Conservation (phyloP, 2,113 vertebrate genomes). For the Saguinus imperator region DNA sequence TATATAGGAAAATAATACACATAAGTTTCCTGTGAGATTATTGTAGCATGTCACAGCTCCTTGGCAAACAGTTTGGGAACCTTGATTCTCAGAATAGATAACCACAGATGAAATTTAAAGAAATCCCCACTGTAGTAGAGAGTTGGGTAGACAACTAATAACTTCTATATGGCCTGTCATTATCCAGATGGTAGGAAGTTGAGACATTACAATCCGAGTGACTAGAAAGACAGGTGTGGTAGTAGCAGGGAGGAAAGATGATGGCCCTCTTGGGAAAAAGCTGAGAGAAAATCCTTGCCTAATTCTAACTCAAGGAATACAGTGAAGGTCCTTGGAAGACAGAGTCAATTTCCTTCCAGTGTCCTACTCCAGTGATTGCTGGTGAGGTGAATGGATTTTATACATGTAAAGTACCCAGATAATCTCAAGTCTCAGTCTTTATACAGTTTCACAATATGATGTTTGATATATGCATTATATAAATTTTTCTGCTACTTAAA, state of each 20-base stretch:
- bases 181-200: not conserved
- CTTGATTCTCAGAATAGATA: not conserved
- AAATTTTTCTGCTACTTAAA: not conserved
- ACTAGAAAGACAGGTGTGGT: not conserved
- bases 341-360: not conserved
- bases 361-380: not conserved
- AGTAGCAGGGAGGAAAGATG: not conserved
- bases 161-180: not conserved
- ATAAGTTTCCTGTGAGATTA: not conserved
- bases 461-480: not conserved
- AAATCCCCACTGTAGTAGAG: not conserved
- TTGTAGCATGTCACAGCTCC: no score
- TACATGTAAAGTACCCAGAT: not conserved
- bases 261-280: not conserved
- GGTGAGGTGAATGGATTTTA: not conserved
- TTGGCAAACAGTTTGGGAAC: not conserved
- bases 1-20: not conserved
- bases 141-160: not conserved
- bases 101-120: not conserved
- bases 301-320: not conserved
- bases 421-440: not conserved
- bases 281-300: not conserved
- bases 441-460: no score
- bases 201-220: not conserved
- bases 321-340: not conserved